Conservation (phyloP, 1,140 invertebrate species). For the Phenacoccus solenopsis region DNA sequence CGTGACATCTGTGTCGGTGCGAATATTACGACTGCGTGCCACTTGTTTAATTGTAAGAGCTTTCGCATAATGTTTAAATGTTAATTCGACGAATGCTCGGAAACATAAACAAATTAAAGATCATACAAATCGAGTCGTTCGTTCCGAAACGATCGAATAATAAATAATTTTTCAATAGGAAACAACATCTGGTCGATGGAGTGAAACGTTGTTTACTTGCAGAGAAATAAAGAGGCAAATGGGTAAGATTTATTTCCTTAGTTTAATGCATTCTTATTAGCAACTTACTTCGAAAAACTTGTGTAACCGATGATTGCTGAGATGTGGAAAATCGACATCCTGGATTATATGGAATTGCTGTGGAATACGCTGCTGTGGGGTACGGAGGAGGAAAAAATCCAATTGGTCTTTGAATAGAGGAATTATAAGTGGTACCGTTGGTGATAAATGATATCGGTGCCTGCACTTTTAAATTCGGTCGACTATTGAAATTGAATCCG, state of each 20-base stretch:
- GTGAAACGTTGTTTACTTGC: background rate
- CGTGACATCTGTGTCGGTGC: background rate
- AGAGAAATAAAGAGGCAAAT: no score
- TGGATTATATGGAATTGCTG: background rate
- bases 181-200: background rate
- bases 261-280: background rate
- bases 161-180: background rate
- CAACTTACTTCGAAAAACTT: constrained; percentile 3
- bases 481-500: background rate
- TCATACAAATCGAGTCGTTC: background rate
- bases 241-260: background rate
- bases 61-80: background rate
- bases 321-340: background rate
- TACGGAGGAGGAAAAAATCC: background rate
- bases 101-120: background rate
- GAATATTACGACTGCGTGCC: background rate
- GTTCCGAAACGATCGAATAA: background rate
- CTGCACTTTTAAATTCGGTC: background rate
- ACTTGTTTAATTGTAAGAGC: background rate
- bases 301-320: background rate
- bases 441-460: background rate
- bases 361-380: background rate
- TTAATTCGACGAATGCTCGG: background rate
- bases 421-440: background rate
- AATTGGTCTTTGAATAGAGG: background rate